Evolutionary conservation across 2,797 vertebrate species (phyloP), one percentile per base, ranked within the genome.

Genomic region (Gobionotothen gibberifrons): DNA sequence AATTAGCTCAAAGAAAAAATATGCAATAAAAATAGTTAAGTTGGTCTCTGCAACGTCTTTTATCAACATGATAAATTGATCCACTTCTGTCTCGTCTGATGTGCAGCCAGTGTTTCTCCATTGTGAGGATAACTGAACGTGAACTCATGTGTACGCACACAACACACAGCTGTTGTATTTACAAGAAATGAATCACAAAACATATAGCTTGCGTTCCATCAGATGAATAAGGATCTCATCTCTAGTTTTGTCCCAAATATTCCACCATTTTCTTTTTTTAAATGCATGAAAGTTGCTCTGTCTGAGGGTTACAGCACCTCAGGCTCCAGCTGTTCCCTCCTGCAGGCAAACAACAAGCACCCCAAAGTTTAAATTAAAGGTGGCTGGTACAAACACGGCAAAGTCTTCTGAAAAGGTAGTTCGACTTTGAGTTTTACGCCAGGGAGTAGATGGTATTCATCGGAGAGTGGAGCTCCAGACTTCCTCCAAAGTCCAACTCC

Each of bases 401-500:
- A 75, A 76, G 74, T 75, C 74, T 51, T 11, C 9, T 44, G 68
- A 26, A 22, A 43, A 53, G 22, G 12, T 13, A 15, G 29, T 47
- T 65, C 48, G 21, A 42, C 13, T 60, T 54, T 42, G 21, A 58
- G 19, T 72, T 64, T 93, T 93, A 99, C 67, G 98, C 97, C 90
- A 99, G 81, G 9, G 97, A 97, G 76, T 99, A 99, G 92, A 98
- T 97, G 69, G 96, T 95, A 1, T 97, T 98, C 88, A 97, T 95
- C 0, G 97, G 97, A 3, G 98, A 97, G 0, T 97, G 97, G 85
- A 97, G 93, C 87, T 98, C 97, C 0, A 97, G 96, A 91, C 95
- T 95, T 72, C 96, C 96, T 2, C 96, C 96, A 83, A 96, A 97
- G 82, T 98, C 97, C 0, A 96, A 93, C 54, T 98, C 96, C 70